A percentile compares a stretch with the other conserved stretches of the same genome.
phyloP scores from a whole-genome alignment of 2,113 vertebrate species.

The Rhizomys pruinosus region DNA sequence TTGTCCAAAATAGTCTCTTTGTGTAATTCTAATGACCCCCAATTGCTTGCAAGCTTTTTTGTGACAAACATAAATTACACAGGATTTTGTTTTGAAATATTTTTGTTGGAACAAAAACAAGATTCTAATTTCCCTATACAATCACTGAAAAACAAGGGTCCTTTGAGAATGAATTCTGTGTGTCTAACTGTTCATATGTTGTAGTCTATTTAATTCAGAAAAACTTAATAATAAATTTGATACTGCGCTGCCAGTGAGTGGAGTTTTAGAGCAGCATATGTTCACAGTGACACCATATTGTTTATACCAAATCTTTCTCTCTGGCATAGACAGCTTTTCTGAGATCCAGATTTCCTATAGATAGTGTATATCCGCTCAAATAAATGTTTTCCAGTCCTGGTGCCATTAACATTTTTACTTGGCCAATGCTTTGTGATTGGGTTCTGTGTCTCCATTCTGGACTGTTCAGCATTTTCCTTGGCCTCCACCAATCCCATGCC shows the following conservation, averaged over 20 bases:
- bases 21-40: constrained; percentile 57
- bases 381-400: not conserved
- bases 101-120: constrained; percentile 64
- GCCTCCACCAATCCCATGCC: fast-evolving
- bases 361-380: not conserved
- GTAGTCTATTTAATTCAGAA: constrained; percentile 73
- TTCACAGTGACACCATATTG: constrained; percentile 15
- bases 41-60: constrained; percentile 61
- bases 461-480: not conserved
- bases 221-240: constrained; percentile 71
- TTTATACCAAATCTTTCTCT: constrained; percentile 42
- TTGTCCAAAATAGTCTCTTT: constrained; percentile 59
- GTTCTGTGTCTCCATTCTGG: not conserved
- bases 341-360: not conserved
- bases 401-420: not conserved
- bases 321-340: not conserved
- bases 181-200: constrained; percentile 69
- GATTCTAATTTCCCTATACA: constrained; percentile 61
- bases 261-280: constrained; percentile 58
- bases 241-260: constrained; percentile 57
- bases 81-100: constrained; percentile 68
- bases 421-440: not conserved
- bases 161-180: constrained; percentile 72
- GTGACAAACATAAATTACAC: constrained; percentile 62
- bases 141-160: constrained; percentile 65